A percentile compares a stretch with the other conserved stretches of the same genome.
Evolutionary conservation across 2,888 invertebrate species (phyloP).

Genomic region (Doris montereyensis): DNA sequence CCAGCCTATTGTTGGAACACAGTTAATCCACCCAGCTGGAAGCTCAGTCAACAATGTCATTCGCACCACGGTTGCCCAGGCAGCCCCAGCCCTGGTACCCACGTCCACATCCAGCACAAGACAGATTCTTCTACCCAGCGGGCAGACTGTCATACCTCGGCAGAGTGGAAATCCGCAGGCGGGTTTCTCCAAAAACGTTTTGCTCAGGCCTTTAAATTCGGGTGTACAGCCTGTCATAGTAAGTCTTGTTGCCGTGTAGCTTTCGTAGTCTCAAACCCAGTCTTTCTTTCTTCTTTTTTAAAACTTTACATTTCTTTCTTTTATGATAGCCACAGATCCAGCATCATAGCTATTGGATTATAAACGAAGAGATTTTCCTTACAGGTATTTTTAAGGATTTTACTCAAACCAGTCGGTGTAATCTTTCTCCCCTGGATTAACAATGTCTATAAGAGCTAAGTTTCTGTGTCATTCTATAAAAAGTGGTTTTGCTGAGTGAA

Average conservation of each 20-base stretch:
- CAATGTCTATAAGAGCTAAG: too few species aligned
- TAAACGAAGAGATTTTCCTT: too few species aligned
- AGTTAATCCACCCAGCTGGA: constrained; percentile 33
- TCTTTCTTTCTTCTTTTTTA: constrained; percentile 8
- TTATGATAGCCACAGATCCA: too few species aligned
- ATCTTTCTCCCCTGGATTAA: too few species aligned
- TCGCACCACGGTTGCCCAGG: constrained; percentile 23
- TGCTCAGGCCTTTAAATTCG: constrained; percentile 21
- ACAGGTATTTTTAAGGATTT: too few species aligned
- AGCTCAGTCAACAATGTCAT: constrained; percentile 21
- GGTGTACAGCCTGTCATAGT: constrained; percentile 35
- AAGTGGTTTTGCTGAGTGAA: too few species aligned
- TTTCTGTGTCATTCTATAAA: too few species aligned
- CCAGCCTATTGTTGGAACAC: constrained; percentile 38
- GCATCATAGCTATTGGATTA: too few species aligned
- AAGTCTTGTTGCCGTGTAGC: neutral
- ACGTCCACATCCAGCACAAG: constrained; percentile 8
- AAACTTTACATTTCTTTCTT: neutral
- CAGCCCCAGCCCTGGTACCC: constrained; percentile 14
- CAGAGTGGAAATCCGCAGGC: constrained; percentile 1
- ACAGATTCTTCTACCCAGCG: constrained; percentile 29
- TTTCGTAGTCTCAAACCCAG: neutral
- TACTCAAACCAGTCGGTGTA: too few species aligned
- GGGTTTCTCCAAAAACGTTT: constrained; percentile 30
- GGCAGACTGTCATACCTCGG: constrained; percentile 36